A percentile compares a stretch with the other conserved stretches of the same genome.
These are phyloP conservation scores for Sus cebifrons DNA, from an alignment of 2,797 vertebrate genomes.

Conservation along the genomic window DNA sequence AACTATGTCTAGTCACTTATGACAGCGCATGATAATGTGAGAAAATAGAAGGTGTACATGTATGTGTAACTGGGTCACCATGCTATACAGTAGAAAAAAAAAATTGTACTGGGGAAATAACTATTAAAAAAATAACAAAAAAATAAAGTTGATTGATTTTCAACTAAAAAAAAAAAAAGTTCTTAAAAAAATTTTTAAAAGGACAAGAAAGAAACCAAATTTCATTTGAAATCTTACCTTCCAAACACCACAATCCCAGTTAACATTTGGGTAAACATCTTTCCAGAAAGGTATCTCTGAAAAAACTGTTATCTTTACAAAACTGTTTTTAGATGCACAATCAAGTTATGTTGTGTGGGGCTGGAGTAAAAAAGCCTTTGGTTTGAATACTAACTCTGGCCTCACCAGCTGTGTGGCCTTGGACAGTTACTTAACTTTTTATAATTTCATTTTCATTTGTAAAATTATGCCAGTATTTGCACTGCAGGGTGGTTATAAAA, in stretches of 20 bases:
- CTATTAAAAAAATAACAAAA: no score
- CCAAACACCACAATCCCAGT: background rate
- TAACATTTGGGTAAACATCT: background rate
- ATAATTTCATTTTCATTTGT: background rate
- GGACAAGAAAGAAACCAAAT: background rate
- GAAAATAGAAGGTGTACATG: no score
- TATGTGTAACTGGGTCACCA: no score
- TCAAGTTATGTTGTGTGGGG: background rate
- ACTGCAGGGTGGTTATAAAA: background rate
- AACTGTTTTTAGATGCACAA: background rate
- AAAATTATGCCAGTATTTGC: background rate
- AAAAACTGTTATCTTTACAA: background rate
- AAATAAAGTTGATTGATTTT: no score
- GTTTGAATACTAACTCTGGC: background rate
- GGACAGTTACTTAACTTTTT: background rate
- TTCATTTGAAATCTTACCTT: constrained; percentile 2
- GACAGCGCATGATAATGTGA: no score
- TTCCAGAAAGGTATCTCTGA: background rate
- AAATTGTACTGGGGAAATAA: no score
- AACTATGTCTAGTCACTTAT: no score
- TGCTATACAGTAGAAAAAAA: no score
- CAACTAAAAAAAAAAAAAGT: background rate
- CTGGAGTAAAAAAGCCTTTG: background rate
- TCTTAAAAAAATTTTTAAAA: background rate
- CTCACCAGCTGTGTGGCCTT: background rate